Evolutionary conservation across 92 coral and sea anemone genomes (phyloP).

Genomic region (Plumapathes pennacea): DNA sequence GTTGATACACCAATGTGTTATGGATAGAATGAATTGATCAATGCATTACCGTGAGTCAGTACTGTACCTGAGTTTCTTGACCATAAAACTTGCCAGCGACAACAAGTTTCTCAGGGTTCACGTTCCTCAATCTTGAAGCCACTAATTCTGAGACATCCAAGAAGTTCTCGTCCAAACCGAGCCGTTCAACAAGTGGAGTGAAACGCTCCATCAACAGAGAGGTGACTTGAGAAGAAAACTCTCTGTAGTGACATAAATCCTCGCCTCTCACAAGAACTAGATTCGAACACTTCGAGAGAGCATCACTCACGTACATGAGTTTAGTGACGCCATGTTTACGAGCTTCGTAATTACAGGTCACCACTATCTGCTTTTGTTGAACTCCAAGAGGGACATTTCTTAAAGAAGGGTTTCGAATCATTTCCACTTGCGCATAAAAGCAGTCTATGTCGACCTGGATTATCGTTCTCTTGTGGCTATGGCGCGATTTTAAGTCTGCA

Average conservation of each 20-base stretch:
- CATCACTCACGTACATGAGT: conserved; percentile 68
- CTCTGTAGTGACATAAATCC: conserved; percentile 67
- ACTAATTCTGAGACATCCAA: conserved; percentile 76
- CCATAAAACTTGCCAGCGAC: too few species aligned
- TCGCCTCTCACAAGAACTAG: conserved; percentile 79
- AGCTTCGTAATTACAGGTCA: conserved; percentile 82
- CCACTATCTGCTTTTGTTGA: conserved; percentile 75
- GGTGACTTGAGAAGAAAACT: conserved; percentile 62
- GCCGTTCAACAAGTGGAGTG: conserved; percentile 72
- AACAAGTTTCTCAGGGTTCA: background rate
- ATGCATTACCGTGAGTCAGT: too few species aligned
- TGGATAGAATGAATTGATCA: too few species aligned
- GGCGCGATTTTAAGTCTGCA: conserved; percentile 8
- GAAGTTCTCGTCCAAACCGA: conserved; percentile 81
- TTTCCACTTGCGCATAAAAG: conserved; percentile 88
- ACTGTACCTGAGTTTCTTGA: too few species aligned
- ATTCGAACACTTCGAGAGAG: conserved; percentile 74
- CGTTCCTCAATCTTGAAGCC: conserved; percentile 15
- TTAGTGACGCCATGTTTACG: conserved; percentile 71
- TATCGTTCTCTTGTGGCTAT: conserved; percentile 61
- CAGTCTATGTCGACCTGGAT: conserved; percentile 82
- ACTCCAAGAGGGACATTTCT: conserved; percentile 64
- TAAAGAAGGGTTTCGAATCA: conserved; percentile 63
- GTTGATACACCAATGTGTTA: too few species aligned
- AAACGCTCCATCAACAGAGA: conserved; percentile 30